phyloP scores from a whole-genome alignment of 2,888 invertebrate species.

The Hypsopygia costalis region DNA sequence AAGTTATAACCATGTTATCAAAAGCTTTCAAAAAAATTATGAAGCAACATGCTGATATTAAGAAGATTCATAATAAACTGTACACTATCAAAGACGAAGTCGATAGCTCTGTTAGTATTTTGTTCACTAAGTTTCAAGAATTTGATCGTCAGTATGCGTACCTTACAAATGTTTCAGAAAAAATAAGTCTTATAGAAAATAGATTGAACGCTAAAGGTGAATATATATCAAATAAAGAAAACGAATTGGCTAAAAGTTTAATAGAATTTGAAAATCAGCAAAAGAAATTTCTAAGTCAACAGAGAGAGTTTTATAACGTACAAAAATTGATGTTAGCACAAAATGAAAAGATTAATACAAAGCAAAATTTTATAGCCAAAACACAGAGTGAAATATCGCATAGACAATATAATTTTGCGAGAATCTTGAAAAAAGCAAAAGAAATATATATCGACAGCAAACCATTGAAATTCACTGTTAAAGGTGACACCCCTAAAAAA shows the following conservation, averaged over 20 bases:
- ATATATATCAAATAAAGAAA: slow-evolving; percentile 42
- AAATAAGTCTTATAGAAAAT: slow-evolving; percentile 39
- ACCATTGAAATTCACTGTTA: slow-evolving; percentile 11
- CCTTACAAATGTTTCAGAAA: slow-evolving; percentile 43
- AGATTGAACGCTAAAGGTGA: slow-evolving; percentile 40
- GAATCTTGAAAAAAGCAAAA: slow-evolving; percentile 60
- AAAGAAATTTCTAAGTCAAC: slow-evolving; percentile 59
- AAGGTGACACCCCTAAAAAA: slow-evolving; percentile 9
- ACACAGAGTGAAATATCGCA: slow-evolving; percentile 63
- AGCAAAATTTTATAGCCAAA: slow-evolving; percentile 58
- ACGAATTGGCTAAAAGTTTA: slow-evolving; percentile 44
- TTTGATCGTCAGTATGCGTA: slow-evolving; percentile 52
- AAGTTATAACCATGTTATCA: slow-evolving; percentile 60
- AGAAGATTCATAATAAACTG: slow-evolving; percentile 46
- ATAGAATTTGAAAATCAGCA: slow-evolving; percentile 62
- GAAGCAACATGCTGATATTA: slow-evolving; percentile 61
- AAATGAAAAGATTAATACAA: slow-evolving; percentile 61
- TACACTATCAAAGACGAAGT: slow-evolving; percentile 44
- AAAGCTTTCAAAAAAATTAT: slow-evolving; percentile 67
- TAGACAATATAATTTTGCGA: slow-evolving; percentile 61
- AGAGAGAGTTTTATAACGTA: slow-evolving; percentile 59
- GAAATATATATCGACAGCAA: slow-evolving; percentile 42
- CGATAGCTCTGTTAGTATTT: slow-evolving; percentile 31
- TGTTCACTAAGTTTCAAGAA: slow-evolving; percentile 46
- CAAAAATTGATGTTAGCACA: slow-evolving; percentile 62